A percentile compares a stretch with the other conserved stretches of the same genome.
phyloP scores from a whole-genome alignment of 2,113 vertebrate species.

The Nansenia antarctica region DNA sequence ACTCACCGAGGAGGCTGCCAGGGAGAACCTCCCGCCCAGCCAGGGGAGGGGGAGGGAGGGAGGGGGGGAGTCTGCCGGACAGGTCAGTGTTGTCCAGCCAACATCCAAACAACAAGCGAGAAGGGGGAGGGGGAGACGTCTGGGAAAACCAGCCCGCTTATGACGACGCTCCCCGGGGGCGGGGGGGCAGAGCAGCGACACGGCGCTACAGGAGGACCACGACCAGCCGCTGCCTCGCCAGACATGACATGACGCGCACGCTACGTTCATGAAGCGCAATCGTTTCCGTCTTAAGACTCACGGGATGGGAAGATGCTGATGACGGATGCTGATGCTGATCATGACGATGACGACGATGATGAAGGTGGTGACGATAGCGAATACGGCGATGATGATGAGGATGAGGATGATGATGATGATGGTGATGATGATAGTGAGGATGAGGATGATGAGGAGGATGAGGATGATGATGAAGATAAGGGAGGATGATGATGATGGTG shows the following conservation, averaged over 20 bases:
- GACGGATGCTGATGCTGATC: background rate
- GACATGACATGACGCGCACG: background rate
- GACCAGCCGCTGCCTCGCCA: conserved; percentile 7
- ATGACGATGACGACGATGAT: background rate
- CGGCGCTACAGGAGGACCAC: too few relatives aligned
- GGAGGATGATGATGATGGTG: background rate
- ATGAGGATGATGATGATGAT: background rate
- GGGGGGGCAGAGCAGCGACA: too few relatives aligned
- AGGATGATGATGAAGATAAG: background rate
- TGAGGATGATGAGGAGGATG: conserved; percentile 7
- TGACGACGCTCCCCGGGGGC: too few relatives aligned
- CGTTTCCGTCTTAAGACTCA: background rate
- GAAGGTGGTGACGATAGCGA: background rate
- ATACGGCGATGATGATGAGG: background rate
- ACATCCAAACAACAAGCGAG: conserved; percentile 1
- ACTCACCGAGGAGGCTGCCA: background rate
- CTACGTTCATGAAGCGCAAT: conserved; percentile 21
- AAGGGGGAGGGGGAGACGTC: too few relatives aligned
- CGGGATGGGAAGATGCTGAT: background rate
- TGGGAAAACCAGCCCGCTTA: too few relatives aligned
- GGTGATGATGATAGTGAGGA: background rate
- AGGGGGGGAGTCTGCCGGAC: background rate
- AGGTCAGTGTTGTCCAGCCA: conserved; percentile 9
- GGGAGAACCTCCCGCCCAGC: background rate
- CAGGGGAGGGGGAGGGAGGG: background rate